These are phyloP conservation scores for Cantharis rufa DNA, from an alignment of 2,888 invertebrate genomes.

Conservation along the genomic window DNA sequence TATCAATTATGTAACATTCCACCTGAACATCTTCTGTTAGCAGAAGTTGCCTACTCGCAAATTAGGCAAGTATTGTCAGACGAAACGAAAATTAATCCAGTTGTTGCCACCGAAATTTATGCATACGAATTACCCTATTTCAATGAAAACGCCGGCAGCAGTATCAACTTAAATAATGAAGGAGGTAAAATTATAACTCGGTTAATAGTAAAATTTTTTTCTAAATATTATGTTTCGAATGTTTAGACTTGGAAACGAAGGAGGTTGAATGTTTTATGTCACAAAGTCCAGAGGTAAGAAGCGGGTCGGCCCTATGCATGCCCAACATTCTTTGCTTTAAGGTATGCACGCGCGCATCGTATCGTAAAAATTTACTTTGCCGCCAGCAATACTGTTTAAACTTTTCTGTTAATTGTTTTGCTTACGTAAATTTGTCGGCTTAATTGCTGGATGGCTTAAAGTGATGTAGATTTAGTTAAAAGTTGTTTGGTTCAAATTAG, in stretches of 20 bases:
- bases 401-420: not conserved
- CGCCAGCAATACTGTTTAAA: constrained; percentile 9
- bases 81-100: constrained; percentile 58
- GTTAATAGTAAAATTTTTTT: not conserved
- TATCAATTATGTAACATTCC: constrained; percentile 66
- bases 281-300: constrained; percentile 66
- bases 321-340: constrained; percentile 85
- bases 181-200: constrained; percentile 8
- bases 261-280: constrained; percentile 49
- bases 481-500: not conserved
- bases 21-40: constrained; percentile 68
- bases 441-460: not conserved
- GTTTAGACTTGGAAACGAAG: constrained; percentile 46
- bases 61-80: constrained; percentile 65
- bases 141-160: constrained; percentile 37
- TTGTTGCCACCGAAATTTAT: constrained; percentile 63
- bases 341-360: constrained; percentile 63
- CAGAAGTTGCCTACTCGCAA: constrained; percentile 72
- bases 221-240: constrained; percentile 5
- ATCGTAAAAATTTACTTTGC: constrained; percentile 13
- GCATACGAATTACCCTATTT: constrained; percentile 70
- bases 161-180: constrained; percentile 33
- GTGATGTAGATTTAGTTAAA: not conserved
- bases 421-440: not conserved
- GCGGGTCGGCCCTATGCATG: constrained; percentile 81